phyloP scores from a whole-genome alignment of 2,797 vertebrate genomes.

The Poecile montanus region DNA sequence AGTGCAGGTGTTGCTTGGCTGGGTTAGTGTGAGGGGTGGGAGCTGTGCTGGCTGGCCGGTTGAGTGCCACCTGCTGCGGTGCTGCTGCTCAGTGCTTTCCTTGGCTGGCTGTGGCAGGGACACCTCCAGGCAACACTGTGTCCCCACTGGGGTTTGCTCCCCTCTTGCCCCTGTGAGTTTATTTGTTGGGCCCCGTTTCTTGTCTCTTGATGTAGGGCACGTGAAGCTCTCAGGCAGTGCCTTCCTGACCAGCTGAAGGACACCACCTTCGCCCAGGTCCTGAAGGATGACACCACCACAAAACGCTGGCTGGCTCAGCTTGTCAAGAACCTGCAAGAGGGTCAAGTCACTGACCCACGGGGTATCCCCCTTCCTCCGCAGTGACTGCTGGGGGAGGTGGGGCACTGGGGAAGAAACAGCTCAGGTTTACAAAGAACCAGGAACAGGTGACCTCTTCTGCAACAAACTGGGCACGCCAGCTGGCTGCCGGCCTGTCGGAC shows the following conservation, averaged over 20 bases:
- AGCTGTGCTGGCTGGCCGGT: background rate
- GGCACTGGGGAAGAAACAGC: conserved; percentile 71
- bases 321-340: conserved; percentile 97
- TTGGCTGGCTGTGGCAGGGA: background rate
- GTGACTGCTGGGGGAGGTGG: conserved; percentile 74
- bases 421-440: conserved; percentile 79
- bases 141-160: conserved; percentile 32
- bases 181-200: conserved; percentile 78
- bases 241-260: conserved; percentile 98
- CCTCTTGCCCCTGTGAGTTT: conserved; percentile 74
- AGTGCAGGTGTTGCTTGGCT: background rate
- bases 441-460: conserved; percentile 75
- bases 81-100: background rate
- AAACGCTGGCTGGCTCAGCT: conserved; percentile 98
- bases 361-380: conserved; percentile 94
- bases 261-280: conserved; percentile 95
- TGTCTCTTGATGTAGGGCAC: conserved; percentile 86
- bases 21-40: background rate
- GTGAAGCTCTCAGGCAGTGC: conserved; percentile 97
- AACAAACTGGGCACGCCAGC: conserved; percentile 28
- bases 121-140: fast-evolving
- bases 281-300: conserved; percentile 98
- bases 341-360: conserved; percentile 93
- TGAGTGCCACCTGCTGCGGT: fast-evolving
- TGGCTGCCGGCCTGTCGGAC: background rate